Base-by-base conservation (phyloP, 1,140 invertebrate species). In the Drosophila arizonae region DNA sequence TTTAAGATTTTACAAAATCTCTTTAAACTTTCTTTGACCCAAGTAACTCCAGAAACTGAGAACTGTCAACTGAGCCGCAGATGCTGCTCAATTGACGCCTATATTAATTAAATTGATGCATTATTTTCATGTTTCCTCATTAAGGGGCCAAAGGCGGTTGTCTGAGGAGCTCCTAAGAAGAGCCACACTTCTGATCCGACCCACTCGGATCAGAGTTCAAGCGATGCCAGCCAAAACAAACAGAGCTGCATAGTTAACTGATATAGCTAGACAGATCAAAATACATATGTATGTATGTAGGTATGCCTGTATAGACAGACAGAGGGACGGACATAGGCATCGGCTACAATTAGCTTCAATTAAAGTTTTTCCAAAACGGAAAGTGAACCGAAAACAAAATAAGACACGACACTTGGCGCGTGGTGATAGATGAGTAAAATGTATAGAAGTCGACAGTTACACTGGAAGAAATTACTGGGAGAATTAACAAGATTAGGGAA, bases 281-380 rank as follows among this genome's bases (percentile, higher is more conserved):
- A 24, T 24, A 24, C 21, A 24, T 24, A 24, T 24, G 21, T 24
- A 36, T 8, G 9, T 36, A 36, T 0, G 8, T 36, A 50, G 21
- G 21, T 24, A 24, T 24, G 21, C 21, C 21, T 1, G 21, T 24
- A 50, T 50, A 17, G 48, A 30, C 52, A 72, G 54, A 36, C n/a
- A 57, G 43, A 50, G 10, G 39, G 43, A 56, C 10, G 39, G 30
- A 50, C 65, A 64, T 55, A 51, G 52, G 58, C 79, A 86, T 87
- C 82, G 65, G 28, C 26, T 21, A 65, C 82, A 86, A 86, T 86
- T 86, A 86, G 79, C 63, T 76, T 86, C 76, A 86, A 86, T 86
- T 86, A 82, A 87, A 76, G 81, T 87, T 87, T 87, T 75, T 87
- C 69, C 66, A 82, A 86, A 87, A 81, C 79, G 84, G 78, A 86